Percentiles rank a stretch among this genome's conserved stretches.
Conservation (phyloP, 1,140 invertebrate genomes). For the Drosophila pachea region DNA sequence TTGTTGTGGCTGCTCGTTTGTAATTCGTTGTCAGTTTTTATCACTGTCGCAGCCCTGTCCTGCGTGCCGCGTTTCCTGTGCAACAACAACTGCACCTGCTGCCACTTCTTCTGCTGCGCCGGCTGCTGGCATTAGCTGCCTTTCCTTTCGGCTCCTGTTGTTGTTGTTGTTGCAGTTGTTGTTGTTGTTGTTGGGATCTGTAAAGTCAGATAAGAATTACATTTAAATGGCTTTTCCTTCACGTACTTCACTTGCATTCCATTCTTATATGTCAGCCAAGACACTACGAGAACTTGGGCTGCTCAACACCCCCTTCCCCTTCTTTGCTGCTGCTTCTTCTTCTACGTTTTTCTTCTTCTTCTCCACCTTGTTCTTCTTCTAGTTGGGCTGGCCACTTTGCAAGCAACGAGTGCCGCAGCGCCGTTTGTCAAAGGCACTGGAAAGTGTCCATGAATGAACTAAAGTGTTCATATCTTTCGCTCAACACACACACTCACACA, state of each 20-base stretch:
- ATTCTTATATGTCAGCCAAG: slow-evolving; percentile 11
- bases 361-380: background rate
- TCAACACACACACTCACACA: slow-evolving; percentile 9
- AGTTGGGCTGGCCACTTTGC: slow-evolving; percentile 40
- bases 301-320: background rate
- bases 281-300: background rate
- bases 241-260: slow-evolving; percentile 29
- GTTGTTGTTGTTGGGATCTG: slow-evolving; percentile 39
- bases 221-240: slow-evolving; percentile 44
- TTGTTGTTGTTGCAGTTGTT: slow-evolving; percentile 36
- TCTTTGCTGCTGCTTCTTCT: no score
- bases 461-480: slow-evolving; percentile 65
- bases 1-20: background rate
- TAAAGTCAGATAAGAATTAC: slow-evolving; percentile 63
- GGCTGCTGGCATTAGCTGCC: slow-evolving; percentile 64
- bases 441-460: slow-evolving; percentile 67
- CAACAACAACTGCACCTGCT: slow-evolving; percentile 38
- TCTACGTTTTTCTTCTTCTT: background rate
- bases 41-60: slow-evolving; percentile 25
- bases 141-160: slow-evolving; percentile 51
- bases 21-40: slow-evolving; percentile 8
- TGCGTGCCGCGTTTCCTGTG: slow-evolving; percentile 57
- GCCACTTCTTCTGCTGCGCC: slow-evolving; percentile 34
- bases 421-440: slow-evolving; percentile 49
- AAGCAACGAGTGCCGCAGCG: slow-evolving; percentile 43